Evolutionary conservation across 2,888 invertebrate genomes (phyloP), one percentile per base, ranked within the genome.

Genomic region (Epinotia ramella): DNA sequence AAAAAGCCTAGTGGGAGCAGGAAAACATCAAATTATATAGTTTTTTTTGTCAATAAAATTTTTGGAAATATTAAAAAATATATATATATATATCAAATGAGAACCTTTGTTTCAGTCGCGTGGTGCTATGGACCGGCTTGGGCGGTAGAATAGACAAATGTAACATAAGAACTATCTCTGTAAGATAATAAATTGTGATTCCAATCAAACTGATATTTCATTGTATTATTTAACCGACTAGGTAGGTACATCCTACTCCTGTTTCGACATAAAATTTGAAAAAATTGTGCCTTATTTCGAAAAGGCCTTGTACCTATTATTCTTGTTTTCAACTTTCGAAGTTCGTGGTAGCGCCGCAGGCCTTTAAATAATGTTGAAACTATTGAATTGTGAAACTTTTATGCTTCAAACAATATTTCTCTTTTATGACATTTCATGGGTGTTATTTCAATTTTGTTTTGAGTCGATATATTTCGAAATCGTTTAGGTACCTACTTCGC

Each of bases 161-260:
- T 85, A 83, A 85, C 86, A 84, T 92, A 91, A 90, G 89, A 86
- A 85, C 81, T 87, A 89, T 84, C 84, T 88, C 85, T 93, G 91
- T 93, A 93, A 93, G 92, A 92, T 93, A 92, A 85, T 84, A 89
- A 90, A 87, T 78, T 86, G 88, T 89, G 88, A 93, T 93, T 93
- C 92, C 92, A 92, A 87, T 79, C 83, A 79, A 73, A 40, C 16
- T 44, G 40, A 79, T 80, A 65, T 64, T 70, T 64, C 13, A 65
- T 66, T 73, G 3, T 3, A 2, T 66, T 9, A 7, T 6, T 33
- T 7, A 33, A 6, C 7, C 7, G 5, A 33, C 33, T 33, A 28
- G 24, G 24, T 33, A 28, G 24, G 24, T 3, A 28, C 20, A 9
- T n/a, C 40, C 20, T 20, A 20, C 57, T 13, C 12, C 1, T 5